Percentiles rank a stretch among this genome's conserved stretches.
phyloP scores from a whole-genome alignment of 1,140 invertebrate genomes.

The Drosophila varians region DNA sequence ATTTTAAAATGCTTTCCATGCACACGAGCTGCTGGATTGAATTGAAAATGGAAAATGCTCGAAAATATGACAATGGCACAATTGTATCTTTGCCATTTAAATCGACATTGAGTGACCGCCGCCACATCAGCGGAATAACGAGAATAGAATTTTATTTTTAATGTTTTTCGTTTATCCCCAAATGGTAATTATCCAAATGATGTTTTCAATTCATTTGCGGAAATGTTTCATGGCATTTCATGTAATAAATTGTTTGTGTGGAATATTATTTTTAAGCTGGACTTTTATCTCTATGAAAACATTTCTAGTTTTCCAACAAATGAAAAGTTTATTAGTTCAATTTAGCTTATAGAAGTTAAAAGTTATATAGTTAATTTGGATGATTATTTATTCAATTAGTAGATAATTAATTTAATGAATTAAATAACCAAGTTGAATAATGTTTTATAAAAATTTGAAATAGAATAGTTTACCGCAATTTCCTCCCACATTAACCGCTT shows the following conservation, averaged over 20 bases:
- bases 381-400: neutral
- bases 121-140: neutral
- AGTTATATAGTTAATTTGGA: neutral
- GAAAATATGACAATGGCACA: slow-evolving; percentile 45
- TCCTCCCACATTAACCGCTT: slow-evolving; percentile 58
- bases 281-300: neutral
- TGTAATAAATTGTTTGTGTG: neutral
- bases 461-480: slow-evolving; percentile 1
- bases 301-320: neutral
- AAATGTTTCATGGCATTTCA: neutral
- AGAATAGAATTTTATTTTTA: slow-evolving; percentile 23
- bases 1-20: slow-evolving; percentile 68
- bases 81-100: slow-evolving; percentile 32
- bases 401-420: too few relatives aligned
- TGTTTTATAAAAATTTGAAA: too few relatives aligned
- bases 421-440: too few relatives aligned
- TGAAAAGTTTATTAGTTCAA: neutral
- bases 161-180: slow-evolving; percentile 7
- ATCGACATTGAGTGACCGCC: slow-evolving; percentile 28
- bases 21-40: slow-evolving; percentile 25
- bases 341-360: neutral
- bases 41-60: slow-evolving; percentile 18
- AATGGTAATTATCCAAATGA: slow-evolving; percentile 38
- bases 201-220: slow-evolving; percentile 25
- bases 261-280: neutral